Base-by-base conservation (phyloP, 2,888 invertebrate species). In the Lamellibrachia columna region DNA sequence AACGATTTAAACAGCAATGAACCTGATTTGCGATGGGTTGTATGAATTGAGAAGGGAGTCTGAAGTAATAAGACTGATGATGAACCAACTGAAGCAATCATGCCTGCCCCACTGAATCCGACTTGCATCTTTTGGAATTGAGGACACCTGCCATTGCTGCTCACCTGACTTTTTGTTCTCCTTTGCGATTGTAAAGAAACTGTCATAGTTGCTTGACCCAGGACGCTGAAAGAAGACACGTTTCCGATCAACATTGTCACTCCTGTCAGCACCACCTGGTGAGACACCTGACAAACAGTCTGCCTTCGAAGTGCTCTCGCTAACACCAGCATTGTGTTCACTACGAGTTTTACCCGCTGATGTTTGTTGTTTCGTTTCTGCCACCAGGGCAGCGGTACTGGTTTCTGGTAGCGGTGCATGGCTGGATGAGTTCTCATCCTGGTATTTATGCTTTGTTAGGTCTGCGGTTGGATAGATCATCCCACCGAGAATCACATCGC, bases 111-210 rank as follows among this genome's bases (percentile, higher is more conserved):
- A 40, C 1, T 40, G 40, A 40, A 40, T 40, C 0, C 2, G 60
- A 60, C 11, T 22, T 15, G 60, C 60, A 7, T 60, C 60, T 15
- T 52, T 22, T 11, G n/a, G 22, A 90, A 4, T 4, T n/a, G 28
- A 11, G 22, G 53, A 53, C 52, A 91, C 52, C 28, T 52, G 28
- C 91, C 11, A 4, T 40, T 52, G 3, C 15, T 6, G 22, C 52
- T 52, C 91, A 93, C 93, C 90, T 93, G 92, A 92, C 91, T 93
- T 93, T 40, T 92, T 55, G 22, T 52, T n/a, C 40, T 55, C 92
- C 53, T 92, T 55, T 8, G 93, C 92, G 60, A 92, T 93, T 9
- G 28, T 40, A 53, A 93, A 92, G 90, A 93, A 52, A 90, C 92
- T 93, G 28, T 91, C 52, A 15, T 28, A 52, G 22, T 8, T 22